Evolutionary conservation across 2,113 vertebrate genomes (phyloP), one percentile per base, ranked within the genome.

Genomic region (Pipa parva): DNA sequence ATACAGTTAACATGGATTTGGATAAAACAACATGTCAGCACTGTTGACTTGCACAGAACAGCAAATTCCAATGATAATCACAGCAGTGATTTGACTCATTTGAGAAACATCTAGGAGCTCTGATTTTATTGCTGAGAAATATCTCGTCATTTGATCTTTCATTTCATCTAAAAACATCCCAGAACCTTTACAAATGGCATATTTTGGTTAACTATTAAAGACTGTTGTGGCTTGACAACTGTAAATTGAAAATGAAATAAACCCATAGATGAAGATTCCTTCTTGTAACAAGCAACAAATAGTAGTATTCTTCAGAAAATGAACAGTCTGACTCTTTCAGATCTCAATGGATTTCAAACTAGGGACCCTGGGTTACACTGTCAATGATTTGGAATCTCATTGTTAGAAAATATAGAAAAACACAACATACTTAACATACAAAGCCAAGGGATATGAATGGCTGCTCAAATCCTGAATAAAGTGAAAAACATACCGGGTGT

Each of bases 41-140:
- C 39, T n/a, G 39, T 42, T 42, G 39, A 17, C 39, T 42, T 42
- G 39, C 13, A 42, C 4, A 42, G 39, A 42, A 42, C 39, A 42
- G 39, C 17, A 5, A 42, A 42, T 42, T 42, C 39, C 39, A 42
- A n/a, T 15, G 17, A 42, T 17, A 15, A 42, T 18, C 39, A 42
- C n/a, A n/a, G n/a, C n/a, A n/a, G n/a, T n/a, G 39, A 42, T 42
- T 42, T 42, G 39, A 42, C 39, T 42, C 39, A 42, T 42, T n/a
- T 42, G 39, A 42, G 17, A 42, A 42, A 42, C 11, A 42, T 42
- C 17, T 42, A 15, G 15, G 15, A 42, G 39, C 39, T 42, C 17
- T n/a, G 39, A 15, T 42, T 42, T 42, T 42, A 42, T n/a, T 6
- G 39, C 39, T 42, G 17, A 36, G 39, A n/a, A 42, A 42, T n/a